Evolutionary conservation across 2,113 vertebrate species (phyloP), one percentile per base, ranked within the genome.

Genomic region (Suncus etruscus): DNA sequence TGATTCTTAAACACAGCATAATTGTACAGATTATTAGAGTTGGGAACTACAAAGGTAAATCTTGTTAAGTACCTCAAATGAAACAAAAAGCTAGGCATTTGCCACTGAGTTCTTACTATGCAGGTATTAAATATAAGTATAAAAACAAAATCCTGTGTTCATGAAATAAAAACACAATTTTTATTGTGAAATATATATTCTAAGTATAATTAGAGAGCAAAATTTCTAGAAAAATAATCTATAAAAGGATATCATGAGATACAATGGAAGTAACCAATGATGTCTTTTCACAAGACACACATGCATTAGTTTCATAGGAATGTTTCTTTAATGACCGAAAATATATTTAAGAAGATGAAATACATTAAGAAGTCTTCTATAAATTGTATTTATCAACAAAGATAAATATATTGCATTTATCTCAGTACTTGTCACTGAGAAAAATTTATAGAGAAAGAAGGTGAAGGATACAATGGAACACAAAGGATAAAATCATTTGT

Each of bases 41-140:
- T 80, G 51, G n/a, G 18, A 86, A 80, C 74, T 76, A 32, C 10
- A 75, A 88, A 74, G 27, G 31, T 61, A 70, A 81, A 47, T 73
- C 48, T 39, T 32, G 50, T 12, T 54, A 32, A 25, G 2, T 51
- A 73, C 31, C 6, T 48, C 58, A 54, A 78, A 0, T 79, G 70
- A 24, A 73, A 51, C 9, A 6, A 15, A 68, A 4, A 86, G 10
- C 48, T 45, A 91, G 12, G 8, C 3, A 8, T n/a, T 78, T 47
- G 9, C 16, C n/a, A 27, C 0, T 66, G 50, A 86, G 22, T 83
- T 27, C 25, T 90, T 73, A 58, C 16, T 27, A 87, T 4, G 6
- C 25, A n/a, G 81, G 6, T 2, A 1, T 48, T 27, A 50, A 81
- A 77, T n/a, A 24, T 54, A 32, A 86, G 14, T 31, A 10, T 29